A percentile compares a stretch with the other conserved stretches of the same genome.
phyloP scores from a whole-genome alignment of 2,797 vertebrate species.

The Luscinia megarhynchos region DNA sequence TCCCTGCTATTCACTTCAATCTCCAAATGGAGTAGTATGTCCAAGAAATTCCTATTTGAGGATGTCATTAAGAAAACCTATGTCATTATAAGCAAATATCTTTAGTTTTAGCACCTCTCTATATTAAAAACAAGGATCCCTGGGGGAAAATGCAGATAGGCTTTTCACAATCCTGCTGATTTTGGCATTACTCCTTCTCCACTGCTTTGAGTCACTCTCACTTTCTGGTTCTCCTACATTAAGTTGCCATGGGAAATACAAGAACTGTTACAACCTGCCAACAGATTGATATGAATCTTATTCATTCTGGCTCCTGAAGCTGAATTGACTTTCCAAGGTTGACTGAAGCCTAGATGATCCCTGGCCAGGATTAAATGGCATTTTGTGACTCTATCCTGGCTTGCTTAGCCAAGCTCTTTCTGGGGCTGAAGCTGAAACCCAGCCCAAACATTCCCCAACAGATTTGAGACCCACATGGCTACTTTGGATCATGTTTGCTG shows the following conservation, averaged over 20 bases:
- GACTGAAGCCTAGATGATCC: not conserved
- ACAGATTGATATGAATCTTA: conserved; percentile 25
- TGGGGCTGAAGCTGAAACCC: not conserved
- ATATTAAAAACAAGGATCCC: conserved; percentile 41
- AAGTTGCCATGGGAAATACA: conserved; percentile 30
- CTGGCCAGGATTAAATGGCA: not conserved
- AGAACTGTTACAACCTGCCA: conserved; percentile 27
- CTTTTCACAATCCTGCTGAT: conserved; percentile 44
- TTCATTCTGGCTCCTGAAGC: not conserved
- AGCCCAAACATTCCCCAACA: not conserved
- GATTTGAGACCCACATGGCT: not conserved
- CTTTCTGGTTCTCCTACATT: conserved; percentile 4
- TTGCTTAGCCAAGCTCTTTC: not conserved
- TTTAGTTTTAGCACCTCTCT: conserved; percentile 49
- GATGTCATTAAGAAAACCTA: conserved; percentile 38
- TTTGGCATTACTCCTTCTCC: conserved; percentile 35
- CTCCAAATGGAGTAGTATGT: not conserved
- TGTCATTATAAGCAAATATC: conserved; percentile 19
- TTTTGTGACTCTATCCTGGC: not conserved
- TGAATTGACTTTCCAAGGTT: conserved; percentile 9
- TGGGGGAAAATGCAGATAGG: conserved; percentile 50
- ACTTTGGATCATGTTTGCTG: not conserved
- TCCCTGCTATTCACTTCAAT: not conserved
- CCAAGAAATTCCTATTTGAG: conserved; percentile 39
- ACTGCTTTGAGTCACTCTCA: conserved; percentile 26